These are phyloP conservation scores for Chromobotia macracanthus DNA, from an alignment of 2,797 vertebrate species.

Conservation along the genomic window DNA sequence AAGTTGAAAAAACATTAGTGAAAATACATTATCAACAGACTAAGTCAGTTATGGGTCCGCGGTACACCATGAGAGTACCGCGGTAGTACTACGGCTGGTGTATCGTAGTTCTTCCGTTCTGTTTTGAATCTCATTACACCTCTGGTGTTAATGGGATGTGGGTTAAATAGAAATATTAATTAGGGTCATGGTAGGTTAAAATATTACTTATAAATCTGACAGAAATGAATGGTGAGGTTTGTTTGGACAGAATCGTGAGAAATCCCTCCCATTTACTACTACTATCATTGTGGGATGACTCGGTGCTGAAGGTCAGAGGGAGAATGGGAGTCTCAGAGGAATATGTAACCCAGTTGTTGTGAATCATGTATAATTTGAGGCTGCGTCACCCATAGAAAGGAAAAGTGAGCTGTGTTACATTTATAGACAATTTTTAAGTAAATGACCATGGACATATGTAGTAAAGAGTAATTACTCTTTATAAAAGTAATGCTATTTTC, in stretches of 20 bases:
- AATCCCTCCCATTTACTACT: conserved; percentile 46
- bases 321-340: conserved; percentile 62
- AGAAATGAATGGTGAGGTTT: conserved; percentile 15
- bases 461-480: neutral
- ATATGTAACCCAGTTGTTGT: conserved; percentile 70
- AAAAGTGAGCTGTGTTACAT: neutral
- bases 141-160: no score
- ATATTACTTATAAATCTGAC: conserved; percentile 14
- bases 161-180: neutral
- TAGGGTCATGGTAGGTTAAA: conserved; percentile 8
- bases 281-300: conserved; percentile 57
- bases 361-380: neutral
- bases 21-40: no score
- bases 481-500: neutral
- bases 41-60: no score
- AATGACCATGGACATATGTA: neutral
- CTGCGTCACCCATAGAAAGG: neutral
- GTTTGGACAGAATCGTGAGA: neutral
- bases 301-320: conserved; percentile 68
- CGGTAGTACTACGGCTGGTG: no score
- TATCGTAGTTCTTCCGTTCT: no score
- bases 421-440: neutral
- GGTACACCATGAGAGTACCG: no score
- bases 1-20: no score
- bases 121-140: no score